Evolutionary conservation across 2,797 vertebrate species (phyloP), one percentile per base, ranked within the genome.

Genomic region (Sebastes vulpes): DNA sequence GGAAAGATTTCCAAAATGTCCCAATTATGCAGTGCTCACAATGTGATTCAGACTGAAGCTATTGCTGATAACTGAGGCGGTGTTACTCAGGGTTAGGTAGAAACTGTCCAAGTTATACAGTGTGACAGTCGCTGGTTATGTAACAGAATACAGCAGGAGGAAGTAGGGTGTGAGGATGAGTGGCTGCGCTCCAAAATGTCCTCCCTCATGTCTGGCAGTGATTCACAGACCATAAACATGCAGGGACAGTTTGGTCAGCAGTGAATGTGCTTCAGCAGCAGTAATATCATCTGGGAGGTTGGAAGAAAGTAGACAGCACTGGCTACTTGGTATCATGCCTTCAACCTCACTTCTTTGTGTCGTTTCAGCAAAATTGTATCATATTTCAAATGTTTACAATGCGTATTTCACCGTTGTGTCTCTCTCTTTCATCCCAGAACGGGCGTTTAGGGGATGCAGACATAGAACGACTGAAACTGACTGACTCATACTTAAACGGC

Each of bases 361-460:
- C 65, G 50, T 56, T 76, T 50, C 2, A 78, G 26, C 5, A 46
- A 67, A 76, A 81, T 9, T 26, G 2, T 20, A 16, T 28, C 8
- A 35, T 11, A 18, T 66, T 52, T 8, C 1, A 25, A 1, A 32
- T 65, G 48, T 64, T 50, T 42, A 23, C 3, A 25, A 6, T 53
- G 4, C 29, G 1, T 67, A 50, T 66, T 72, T 85, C 2, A 74
- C 31, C 18, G 9, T 20, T 68, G 16, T 68, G 11, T 83, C 8
- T 75, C 48, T 69, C n/a, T 84, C 28, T 85, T 58, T 73, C 14
- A 53, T 66, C 42, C 7, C 95, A 98, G 97, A 98, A 98, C 96
- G 97, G 97, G 80, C 96, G 96, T 84, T 96, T 98, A 93, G 96
- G 97, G 75, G 97, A 98, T 97, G 97, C 96, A 92, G 97, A 98